These are phyloP conservation scores for Spilosoma lubricipeda DNA, from an alignment of 2,888 invertebrate genomes.

Conservation along the genomic window DNA sequence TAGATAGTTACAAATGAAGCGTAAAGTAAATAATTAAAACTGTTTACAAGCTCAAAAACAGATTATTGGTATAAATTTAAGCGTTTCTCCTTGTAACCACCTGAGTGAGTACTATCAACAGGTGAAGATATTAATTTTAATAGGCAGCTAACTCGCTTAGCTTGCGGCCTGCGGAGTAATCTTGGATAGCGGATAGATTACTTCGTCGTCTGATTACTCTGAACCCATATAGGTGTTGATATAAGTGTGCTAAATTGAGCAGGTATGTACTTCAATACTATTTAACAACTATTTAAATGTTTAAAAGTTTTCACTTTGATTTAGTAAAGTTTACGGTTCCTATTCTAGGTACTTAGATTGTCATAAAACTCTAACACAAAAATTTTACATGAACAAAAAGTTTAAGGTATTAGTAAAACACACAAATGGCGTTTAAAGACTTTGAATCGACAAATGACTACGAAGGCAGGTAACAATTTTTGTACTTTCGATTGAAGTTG, in stretches of 20 bases:
- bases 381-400: neutral
- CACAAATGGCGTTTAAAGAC: neutral
- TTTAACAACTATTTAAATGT: no score
- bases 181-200: slow-evolving; percentile 57
- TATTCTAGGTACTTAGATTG: neutral
- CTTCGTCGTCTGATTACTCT: slow-evolving; percentile 18
- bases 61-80: neutral
- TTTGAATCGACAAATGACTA: no score
- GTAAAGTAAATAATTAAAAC: neutral
- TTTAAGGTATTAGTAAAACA: neutral
- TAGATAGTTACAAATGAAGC: no score
- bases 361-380: neutral
- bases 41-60: neutral
- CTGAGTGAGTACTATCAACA: slow-evolving; percentile 56
- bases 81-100: slow-evolving; percentile 7
- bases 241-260: neutral
- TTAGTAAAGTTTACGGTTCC: neutral
- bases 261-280: neutral
- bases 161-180: slow-evolving; percentile 50
- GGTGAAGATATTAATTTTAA: slow-evolving; percentile 64
- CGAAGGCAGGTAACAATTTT: no score
- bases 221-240: slow-evolving; percentile 3
- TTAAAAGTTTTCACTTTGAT: neutral
- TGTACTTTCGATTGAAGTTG: no score
- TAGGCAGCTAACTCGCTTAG: slow-evolving; percentile 63